Base-by-base conservation (phyloP, 2,888 invertebrate genomes). In the Eupithecia subumbrata region DNA sequence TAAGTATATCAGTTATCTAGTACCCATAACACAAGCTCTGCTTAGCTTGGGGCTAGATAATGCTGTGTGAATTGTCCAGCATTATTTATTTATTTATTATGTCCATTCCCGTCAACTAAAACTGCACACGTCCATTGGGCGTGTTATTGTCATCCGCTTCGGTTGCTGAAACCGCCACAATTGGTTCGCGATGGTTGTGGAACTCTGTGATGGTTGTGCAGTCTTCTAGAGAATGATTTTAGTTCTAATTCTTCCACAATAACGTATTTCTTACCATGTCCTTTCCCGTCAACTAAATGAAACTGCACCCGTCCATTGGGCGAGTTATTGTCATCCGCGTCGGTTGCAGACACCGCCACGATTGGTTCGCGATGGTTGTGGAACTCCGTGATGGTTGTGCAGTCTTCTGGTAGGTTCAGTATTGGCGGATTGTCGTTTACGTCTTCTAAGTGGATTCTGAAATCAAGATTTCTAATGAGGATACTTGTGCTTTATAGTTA, bases 191-290 rank as follows among this genome's bases (percentile, higher is more conserved):
- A n/a, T 96, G 92, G 83, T 97, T 97, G 86, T 98, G 98, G 91
- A 98, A 98, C 91, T 98, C 98, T 0, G 98, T 98, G 74, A 98
- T 96, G 22, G 97, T 96, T 0, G 97, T 95, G 87, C 98, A 98
- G 1, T 96, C 96, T 5, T 95, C 89, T 0, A 97, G 97, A 52
- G n/a, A 52, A n/a, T 52, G 3, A 0, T 52, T 56, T 16, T 30
- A 63, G 63, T 30, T 8, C 63, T 63, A 63, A 25, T 30, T 25
- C 30, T 14, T 30, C 16, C 5, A 63, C 14, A 63, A 63, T 63
- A 30, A 30, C 30, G 63, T 63, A 30, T 30, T 16, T 30, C 34
- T 69, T 69, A 77, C 77, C 77, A 22, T 77, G 71, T 37, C 97
- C 96, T 84, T 97, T 97, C 43, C 98, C 98, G 12, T 95, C 96